These are phyloP conservation scores for Oreamnos americanus DNA, from an alignment of 2,113 vertebrate genomes.

Conservation along the genomic window DNA sequence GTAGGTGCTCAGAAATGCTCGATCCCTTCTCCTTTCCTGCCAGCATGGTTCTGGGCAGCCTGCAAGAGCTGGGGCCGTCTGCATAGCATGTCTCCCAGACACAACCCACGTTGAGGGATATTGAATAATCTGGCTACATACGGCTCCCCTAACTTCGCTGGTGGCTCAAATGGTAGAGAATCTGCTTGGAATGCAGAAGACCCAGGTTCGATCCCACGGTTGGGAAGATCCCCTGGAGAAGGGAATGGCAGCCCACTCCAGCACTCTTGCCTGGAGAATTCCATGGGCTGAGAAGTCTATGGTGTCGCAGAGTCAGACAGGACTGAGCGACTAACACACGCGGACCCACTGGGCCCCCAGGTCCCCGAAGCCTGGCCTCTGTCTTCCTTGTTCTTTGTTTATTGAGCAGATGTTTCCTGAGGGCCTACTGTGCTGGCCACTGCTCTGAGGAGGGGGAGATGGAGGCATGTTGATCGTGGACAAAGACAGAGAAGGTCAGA, in stretches of 20 bases:
- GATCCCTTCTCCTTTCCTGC: neutral
- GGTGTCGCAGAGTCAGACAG: neutral
- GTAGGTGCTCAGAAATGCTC: neutral
- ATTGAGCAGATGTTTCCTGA: neutral
- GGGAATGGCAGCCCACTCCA: neutral
- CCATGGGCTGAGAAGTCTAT: neutral
- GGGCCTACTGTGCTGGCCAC: neutral
- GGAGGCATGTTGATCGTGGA: accelerated
- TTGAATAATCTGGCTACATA: neutral
- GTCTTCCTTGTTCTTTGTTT: neutral
- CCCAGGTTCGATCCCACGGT: neutral
- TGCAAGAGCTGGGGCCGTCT: accelerated
- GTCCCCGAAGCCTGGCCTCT: neutral
- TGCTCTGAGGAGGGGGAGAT: neutral
- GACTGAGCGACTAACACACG: accelerated
- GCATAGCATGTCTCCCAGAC: accelerated
- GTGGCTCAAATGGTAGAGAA: neutral
- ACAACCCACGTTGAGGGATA: neutral
- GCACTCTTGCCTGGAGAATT: neutral
- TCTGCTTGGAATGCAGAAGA: neutral
- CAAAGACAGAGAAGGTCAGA: accelerated
- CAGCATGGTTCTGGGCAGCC: neutral
- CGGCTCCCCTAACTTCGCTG: neutral
- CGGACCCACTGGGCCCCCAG: neutral
- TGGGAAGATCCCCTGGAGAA: neutral